Evolutionary conservation across 2,797 vertebrate species (phyloP), one percentile per base, ranked within the genome.

Genomic region (Buceros bicornis): DNA sequence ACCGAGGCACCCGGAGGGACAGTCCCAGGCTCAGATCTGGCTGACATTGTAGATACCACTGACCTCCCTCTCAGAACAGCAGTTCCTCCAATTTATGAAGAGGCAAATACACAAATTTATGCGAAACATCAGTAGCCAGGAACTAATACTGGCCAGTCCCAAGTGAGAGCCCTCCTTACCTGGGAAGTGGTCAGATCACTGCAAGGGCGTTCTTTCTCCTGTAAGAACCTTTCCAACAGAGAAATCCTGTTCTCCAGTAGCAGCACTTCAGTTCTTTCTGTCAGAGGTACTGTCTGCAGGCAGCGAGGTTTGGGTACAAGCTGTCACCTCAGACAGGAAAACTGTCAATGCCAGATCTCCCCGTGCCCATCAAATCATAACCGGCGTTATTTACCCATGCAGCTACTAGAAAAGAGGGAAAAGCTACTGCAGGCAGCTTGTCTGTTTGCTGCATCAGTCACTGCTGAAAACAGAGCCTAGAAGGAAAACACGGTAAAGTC

Each of bases 401-500:
- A 45, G 8, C 60, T 89, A 65, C 13, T 76, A 6, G 43, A 82
- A 66, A 22, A 82, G 62, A 69, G n/a, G 37, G 8, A 25, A 66
- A 43, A 62, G 35, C 8, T 42, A 6, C 25, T 5, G 8, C 66
- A 21, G 31, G 35, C 35, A 80, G 45, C 15, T 67, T 33, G 26
- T 24, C 17, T 66, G n/a, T 67, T 56, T 33, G 24, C 70, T 57
- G 33, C 22, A 22, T 73, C 15, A 20, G 50, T 28, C 67, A 40
- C 10, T 74, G 25, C 6, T 67, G 20, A 76, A 74, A 67, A 26
- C 35, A 60, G 51, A 89, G 47, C 13, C 33, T 16, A 28, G 4
- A 8, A 70, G 58, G 31, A 84, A 70, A 51, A 33, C 31, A n/a
- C 0, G 0, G 26, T 71, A 0, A 0, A 37, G 18, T 29, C 43